phyloP scores from a whole-genome alignment of 2,113 vertebrate species.

The Trichomycterus rosablanca region DNA sequence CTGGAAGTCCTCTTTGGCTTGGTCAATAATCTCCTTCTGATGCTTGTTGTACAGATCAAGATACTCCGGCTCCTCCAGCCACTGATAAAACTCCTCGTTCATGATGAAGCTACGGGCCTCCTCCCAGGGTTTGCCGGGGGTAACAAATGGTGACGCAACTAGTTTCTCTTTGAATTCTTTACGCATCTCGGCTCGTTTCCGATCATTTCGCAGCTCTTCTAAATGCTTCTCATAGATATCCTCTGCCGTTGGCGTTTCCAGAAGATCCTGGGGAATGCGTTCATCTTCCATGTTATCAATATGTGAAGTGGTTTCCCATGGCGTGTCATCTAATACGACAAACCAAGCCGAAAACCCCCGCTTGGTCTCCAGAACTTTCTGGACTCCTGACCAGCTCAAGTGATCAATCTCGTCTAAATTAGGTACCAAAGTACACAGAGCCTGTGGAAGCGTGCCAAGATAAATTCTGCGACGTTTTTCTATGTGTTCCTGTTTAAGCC shows the following conservation, averaged over 20 bases:
- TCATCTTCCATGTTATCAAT: conserved; percentile 81
- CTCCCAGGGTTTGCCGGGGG: conserved; percentile 93
- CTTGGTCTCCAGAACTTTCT: conserved; percentile 86
- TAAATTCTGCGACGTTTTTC: conserved; percentile 81
- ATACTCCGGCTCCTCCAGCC: conserved; percentile 86
- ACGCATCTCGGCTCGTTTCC: conserved; percentile 82
- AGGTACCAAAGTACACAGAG: conserved; percentile 78
- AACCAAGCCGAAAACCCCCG: conserved; percentile 89
- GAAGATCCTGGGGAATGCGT: conserved; percentile 87
- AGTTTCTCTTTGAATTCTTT: conserved; percentile 86
- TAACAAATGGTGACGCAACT: conserved; percentile 83
- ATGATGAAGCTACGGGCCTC: conserved; percentile 95
- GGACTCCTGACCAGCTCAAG: conserved; percentile 78
- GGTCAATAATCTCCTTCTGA: conserved; percentile 93
- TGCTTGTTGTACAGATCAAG: conserved; percentile 91
- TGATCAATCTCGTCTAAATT: conserved; percentile 87
- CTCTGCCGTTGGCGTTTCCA: conserved; percentile 80
- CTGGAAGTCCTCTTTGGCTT: conserved; percentile 95
- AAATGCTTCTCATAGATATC: conserved; percentile 78
- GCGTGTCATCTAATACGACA: conserved; percentile 88
- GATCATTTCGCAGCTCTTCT: conserved; percentile 81
- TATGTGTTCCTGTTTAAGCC: conserved; percentile 92
- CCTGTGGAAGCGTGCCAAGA: conserved; percentile 77
- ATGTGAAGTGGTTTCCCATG: conserved; percentile 87
- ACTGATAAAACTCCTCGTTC: conserved; percentile 92